Conservation (phyloP, 92 coral and sea anemone species). For the Parazoanthus darwini region DNA sequence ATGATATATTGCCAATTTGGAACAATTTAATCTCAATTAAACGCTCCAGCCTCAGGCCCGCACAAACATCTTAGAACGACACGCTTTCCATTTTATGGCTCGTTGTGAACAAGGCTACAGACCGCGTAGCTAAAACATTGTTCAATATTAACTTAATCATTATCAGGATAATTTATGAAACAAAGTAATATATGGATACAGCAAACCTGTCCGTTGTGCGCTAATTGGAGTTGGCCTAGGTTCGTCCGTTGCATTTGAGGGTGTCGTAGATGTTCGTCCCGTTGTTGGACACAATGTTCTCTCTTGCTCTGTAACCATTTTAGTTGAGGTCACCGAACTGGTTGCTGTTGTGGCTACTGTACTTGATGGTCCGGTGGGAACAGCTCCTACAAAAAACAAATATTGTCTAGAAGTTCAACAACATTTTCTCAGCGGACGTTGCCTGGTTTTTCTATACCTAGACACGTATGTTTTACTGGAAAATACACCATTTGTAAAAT, state of each 20-base stretch:
- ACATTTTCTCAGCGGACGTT: too few species aligned
- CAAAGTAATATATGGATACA: not conserved
- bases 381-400: not conserved
- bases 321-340: not conserved
- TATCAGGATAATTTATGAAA: not conserved
- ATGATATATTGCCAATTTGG: too few species aligned
- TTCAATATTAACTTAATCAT: too few species aligned
- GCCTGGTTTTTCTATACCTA: not conserved
- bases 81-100: too few species aligned
- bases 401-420: too few species aligned
- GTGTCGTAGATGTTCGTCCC: not conserved
- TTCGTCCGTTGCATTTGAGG: slow-evolving; percentile 16
- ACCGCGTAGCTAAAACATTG: too few species aligned
- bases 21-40: too few species aligned
- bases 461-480: not conserved
- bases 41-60: too few species aligned
- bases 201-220: slow-evolving; percentile 13
- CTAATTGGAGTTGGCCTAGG: slow-evolving; percentile 10
- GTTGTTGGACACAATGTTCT: slow-evolving; percentile 30
- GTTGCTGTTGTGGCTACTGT: slow-evolving; percentile 1
- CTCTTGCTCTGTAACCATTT: not conserved
- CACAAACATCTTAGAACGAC: too few species aligned
- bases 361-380: not conserved
- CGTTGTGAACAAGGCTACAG: too few species aligned
- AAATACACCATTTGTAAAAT: too few species aligned